Evolutionary conservation across 2,888 invertebrate genomes (phyloP), one percentile per base, ranked within the genome.

Genomic region (Patella depressa): DNA sequence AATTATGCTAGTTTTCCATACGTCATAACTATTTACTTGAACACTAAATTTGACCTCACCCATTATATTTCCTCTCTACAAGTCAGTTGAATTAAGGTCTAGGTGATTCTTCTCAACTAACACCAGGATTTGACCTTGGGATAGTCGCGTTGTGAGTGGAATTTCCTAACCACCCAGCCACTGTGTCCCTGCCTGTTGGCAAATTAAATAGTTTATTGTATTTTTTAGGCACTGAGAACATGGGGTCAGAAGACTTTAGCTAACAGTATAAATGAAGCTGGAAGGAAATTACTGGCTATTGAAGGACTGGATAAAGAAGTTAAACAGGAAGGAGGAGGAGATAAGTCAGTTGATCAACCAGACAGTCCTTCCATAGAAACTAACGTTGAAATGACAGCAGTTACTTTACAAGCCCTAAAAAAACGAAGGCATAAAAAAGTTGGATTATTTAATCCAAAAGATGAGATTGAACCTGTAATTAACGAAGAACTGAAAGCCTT

Each of bases 401-500:
- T 81, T 45, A 83, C 83, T 14, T 80, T 86, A 45, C 83, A 86
- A 73, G 82, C 85, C 3, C 80, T 88, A 73, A 90, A 89, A 84
- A 88, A 85, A 76, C 83, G 81, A 72, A 81, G 81, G 70, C 76
- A 79, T 0, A 53, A 75, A 3, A 76, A 76, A 0, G 45, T 70
- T 5, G 78, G 82, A 72, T 74, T 73, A 59, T 78, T 78, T 15
- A 75, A 80, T 53, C 72, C 80, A 19, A 86, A 85, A 75, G 88
- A 88, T 12, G 88, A 88, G 17, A 72, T 79, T 5, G 88, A 88
- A 9, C 87, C 84, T 7, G 85, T 88, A 5, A 85, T 86, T 59
- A 91, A 91, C 79, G 88, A 89, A 70, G 90, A 91, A 78, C 86
- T 91, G 69, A 89, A 87, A 77, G 91, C 91, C 19, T 81, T 91